Conservation (phyloP, 2,113 vertebrate genomes). For the Mixornis gularis region DNA sequence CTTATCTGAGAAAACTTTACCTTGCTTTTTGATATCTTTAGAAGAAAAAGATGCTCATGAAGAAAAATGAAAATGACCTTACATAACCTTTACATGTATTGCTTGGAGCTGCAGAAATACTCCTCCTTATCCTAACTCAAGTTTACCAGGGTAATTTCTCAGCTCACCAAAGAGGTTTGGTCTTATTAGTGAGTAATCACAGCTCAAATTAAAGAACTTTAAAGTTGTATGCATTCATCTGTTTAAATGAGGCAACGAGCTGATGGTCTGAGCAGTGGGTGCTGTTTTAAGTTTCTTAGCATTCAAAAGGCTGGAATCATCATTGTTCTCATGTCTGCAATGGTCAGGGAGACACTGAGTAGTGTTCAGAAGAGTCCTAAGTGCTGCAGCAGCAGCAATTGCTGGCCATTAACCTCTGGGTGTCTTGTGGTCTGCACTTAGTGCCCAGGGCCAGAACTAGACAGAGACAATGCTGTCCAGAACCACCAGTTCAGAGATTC, state of each 20-base stretch:
- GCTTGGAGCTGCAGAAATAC: background rate
- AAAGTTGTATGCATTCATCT: background rate
- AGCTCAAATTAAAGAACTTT: background rate
- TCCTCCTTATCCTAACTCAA: background rate
- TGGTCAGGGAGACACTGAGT: background rate
- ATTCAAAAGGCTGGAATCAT: background rate
- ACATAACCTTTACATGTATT: background rate
- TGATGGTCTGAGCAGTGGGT: background rate
- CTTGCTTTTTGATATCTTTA: background rate
- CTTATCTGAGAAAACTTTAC: background rate
- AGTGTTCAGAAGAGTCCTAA: background rate
- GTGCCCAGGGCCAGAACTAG: background rate
- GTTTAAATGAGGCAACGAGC: background rate
- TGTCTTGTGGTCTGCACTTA: background rate
- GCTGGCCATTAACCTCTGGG: background rate
- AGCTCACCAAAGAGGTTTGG: background rate
- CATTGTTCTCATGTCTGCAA: background rate
- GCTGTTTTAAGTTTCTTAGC: background rate
- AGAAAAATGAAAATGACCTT: background rate
- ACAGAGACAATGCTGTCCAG: background rate
- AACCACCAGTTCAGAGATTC: background rate
- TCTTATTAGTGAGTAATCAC: background rate
- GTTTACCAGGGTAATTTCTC: background rate
- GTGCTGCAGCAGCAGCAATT: background rate
- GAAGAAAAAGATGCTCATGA: background rate